A percentile compares a stretch with the other conserved stretches of the same genome.
Evolutionary conservation across 2,888 invertebrate species (phyloP).

Genomic region (Drosophila algonquin): DNA sequence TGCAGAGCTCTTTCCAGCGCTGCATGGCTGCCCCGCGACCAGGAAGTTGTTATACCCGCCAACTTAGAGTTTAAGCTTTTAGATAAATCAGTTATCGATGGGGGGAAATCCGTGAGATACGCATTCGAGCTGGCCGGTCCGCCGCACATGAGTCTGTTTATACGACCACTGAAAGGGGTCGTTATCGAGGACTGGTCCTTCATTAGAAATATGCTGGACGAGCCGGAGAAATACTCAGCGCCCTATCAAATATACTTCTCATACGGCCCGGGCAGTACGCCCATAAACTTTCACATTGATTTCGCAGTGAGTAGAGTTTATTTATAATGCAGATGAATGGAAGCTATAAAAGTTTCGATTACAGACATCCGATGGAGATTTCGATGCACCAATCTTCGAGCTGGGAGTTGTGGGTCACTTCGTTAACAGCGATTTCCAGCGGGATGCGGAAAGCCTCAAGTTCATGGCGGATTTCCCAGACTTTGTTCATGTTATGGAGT

Average conservation of each 20-base stretch:
- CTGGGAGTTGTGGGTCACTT: constrained; percentile 85
- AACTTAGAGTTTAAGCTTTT: constrained; percentile 59
- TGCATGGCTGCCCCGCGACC: constrained; percentile 37
- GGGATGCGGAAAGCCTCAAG: constrained; percentile 83
- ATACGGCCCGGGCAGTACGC: constrained; percentile 68
- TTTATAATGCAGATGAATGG: no score
- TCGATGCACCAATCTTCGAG: constrained; percentile 78
- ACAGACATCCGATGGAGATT: constrained; percentile 50
- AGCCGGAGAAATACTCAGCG: constrained; percentile 56
- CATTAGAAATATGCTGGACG: constrained; percentile 63
- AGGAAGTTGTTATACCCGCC: constrained; percentile 27
- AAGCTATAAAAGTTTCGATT: neutral
- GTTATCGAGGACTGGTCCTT: constrained; percentile 78
- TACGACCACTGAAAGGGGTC: constrained; percentile 69
- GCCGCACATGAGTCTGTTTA: constrained; percentile 76
- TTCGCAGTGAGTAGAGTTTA: constrained; percentile 56
- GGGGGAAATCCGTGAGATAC: constrained; percentile 53
- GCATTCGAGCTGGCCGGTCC: constrained; percentile 77
- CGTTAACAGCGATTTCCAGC: constrained; percentile 83
- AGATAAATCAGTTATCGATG: constrained; percentile 46
- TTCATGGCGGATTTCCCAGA: constrained; percentile 85
- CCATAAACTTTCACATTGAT: constrained; percentile 76
- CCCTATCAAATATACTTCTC: constrained; percentile 79
- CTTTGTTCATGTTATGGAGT: constrained; percentile 85
- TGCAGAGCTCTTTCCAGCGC: constrained; percentile 19